These are phyloP conservation scores for Mormyrops attenuatus DNA, from an alignment of 2,797 vertebrate species.

Conservation along the genomic window DNA sequence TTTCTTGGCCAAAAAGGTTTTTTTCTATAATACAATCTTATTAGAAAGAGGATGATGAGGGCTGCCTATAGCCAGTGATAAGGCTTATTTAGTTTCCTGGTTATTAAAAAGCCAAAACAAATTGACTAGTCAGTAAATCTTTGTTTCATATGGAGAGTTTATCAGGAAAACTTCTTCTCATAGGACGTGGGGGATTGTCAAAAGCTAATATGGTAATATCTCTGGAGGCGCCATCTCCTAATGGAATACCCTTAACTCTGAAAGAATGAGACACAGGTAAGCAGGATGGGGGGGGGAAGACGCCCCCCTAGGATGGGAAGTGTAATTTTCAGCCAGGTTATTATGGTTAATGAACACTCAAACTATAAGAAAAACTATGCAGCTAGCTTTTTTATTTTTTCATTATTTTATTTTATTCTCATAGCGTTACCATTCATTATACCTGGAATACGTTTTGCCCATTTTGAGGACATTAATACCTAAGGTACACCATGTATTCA, in stretches of 20 bases:
- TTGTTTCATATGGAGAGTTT: not conserved
- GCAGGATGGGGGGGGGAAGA: not conserved
- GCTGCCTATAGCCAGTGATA: not conserved
- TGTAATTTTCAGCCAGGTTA: not conserved
- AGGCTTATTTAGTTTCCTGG: not conserved
- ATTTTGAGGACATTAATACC: not conserved
- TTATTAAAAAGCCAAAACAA: slow-evolving; percentile 11
- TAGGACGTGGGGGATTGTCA: not conserved
- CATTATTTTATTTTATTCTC: not conserved
- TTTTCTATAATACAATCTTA: not conserved
- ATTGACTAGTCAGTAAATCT: slow-evolving; percentile 1
- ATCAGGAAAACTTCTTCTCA: not conserved
- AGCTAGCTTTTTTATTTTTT: not conserved
- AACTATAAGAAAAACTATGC: not conserved
- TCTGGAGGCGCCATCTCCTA: not conserved
- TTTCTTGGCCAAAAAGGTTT: not conserved
- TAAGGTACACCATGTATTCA: not conserved
- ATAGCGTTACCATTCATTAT: not conserved
- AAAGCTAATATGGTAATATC: not conserved
- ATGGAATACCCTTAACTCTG: not conserved
- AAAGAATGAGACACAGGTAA: slow-evolving; percentile 9
- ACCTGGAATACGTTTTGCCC: not conserved
- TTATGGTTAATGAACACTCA: not conserved
- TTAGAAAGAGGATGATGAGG: not conserved
- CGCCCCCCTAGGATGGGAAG: not conserved